These are phyloP conservation scores for Drosophila longiperda DNA, from an alignment of 2,888 invertebrate genomes.

Conservation along the genomic window DNA sequence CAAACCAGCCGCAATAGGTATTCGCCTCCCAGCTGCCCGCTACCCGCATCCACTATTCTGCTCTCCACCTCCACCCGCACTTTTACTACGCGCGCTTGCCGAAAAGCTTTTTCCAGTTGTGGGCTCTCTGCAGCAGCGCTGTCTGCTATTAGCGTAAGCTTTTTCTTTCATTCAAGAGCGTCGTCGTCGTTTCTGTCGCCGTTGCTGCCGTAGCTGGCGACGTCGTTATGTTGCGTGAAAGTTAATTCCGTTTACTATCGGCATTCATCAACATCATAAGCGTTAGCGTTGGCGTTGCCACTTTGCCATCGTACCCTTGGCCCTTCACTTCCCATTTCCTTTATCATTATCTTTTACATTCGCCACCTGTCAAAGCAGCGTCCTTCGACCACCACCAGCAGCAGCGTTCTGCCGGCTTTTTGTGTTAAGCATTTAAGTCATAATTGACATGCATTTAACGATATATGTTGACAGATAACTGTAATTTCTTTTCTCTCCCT, in stretches of 20 bases:
- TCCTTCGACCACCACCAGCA: conserved; percentile 20
- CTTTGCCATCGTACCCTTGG: conserved; percentile 43
- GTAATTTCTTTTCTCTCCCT: conserved; percentile 39
- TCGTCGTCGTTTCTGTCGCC: conserved; percentile 24
- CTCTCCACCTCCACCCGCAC: conserved; percentile 46
- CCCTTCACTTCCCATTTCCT: neutral
- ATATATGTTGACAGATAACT: conserved; percentile 77
- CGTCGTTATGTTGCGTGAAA: conserved; percentile 73
- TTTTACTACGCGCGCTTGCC: conserved; percentile 77
- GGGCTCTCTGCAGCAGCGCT: conserved; percentile 65
- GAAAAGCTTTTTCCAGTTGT: conserved; percentile 71
- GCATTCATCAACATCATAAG: conserved; percentile 80
- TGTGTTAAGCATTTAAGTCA: conserved; percentile 75
- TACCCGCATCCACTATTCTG: conserved; percentile 6
- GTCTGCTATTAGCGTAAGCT: conserved; percentile 70
- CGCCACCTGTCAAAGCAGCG: conserved; percentile 17
- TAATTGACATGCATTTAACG: conserved; percentile 78
- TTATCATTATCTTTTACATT: neutral
- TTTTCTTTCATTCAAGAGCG: conserved; percentile 76
- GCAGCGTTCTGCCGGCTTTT: conserved; percentile 70
- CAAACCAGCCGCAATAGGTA: conserved; percentile 53
- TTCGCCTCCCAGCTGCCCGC: conserved; percentile 3
- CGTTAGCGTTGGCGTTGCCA: conserved; percentile 54
- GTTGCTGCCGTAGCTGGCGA: conserved; percentile 27
- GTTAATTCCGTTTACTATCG: conserved; percentile 81